Conservation (phyloP, 2,113 vertebrate species). For the Trogon surrucura region DNA sequence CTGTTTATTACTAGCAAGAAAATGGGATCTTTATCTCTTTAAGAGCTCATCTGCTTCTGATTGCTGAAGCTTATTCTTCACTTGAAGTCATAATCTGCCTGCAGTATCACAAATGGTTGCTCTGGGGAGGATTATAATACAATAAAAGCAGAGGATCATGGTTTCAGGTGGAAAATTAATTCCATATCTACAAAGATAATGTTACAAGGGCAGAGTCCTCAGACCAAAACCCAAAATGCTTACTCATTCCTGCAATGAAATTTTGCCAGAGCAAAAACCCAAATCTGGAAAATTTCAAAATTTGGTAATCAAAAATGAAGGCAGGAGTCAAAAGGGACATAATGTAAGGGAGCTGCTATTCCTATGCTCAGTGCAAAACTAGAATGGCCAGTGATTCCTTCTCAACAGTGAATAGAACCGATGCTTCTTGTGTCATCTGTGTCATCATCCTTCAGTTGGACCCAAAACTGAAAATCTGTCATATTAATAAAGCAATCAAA, state of each 20-base stretch:
- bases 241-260: slow-evolving; percentile 17
- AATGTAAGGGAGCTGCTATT: not conserved
- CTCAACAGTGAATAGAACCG: not conserved
- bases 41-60: slow-evolving; percentile 60
- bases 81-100: slow-evolving; percentile 67
- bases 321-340: not conserved
- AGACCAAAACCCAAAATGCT: slow-evolving; percentile 10
- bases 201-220: not conserved
- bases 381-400: not conserved
- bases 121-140: slow-evolving; percentile 54
- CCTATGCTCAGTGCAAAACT: not conserved
- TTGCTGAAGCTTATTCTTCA: slow-evolving; percentile 40
- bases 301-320: not conserved
- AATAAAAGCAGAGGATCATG: slow-evolving; percentile 35
- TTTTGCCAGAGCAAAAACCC: not conserved
- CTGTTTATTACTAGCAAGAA: slow-evolving; percentile 1
- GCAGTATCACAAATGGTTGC: slow-evolving; percentile 36
- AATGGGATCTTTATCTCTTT: slow-evolving; percentile 55
- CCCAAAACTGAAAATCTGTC: not conserved
- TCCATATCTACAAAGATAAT: slow-evolving; percentile 1
- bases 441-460: not conserved
- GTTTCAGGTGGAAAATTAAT: slow-evolving; percentile 57
- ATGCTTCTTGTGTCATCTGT: not conserved
- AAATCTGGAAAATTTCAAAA: not conserved
- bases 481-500: not conserved